Evolutionary conservation across 2,888 invertebrate species (phyloP).

Genomic region (Microchrysa polita): DNA sequence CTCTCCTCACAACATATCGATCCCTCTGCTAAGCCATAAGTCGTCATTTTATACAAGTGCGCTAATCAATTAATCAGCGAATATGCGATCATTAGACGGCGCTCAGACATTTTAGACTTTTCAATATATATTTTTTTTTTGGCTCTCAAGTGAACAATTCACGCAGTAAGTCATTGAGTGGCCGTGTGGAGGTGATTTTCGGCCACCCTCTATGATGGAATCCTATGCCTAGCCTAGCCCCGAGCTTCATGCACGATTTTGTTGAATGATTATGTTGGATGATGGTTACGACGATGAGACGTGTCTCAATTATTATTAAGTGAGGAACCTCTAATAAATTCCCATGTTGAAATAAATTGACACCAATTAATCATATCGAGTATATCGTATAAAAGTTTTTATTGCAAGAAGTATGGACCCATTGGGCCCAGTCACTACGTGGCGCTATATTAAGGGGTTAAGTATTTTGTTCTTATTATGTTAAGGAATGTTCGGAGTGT

Average conservation of each 20-base stretch:
- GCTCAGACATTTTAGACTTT: slow-evolving; percentile 3
- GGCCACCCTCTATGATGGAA: slow-evolving; percentile 5
- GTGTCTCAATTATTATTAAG: slow-evolving; percentile 42
- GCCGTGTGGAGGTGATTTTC: neutral
- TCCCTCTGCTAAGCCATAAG: neutral
- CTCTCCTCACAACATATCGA: neutral
- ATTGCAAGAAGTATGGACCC: no score
- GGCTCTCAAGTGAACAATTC: neutral
- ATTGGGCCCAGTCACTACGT: no score
- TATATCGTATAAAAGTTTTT: no score
- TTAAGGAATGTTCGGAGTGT: no score
- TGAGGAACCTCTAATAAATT: slow-evolving; percentile 38
- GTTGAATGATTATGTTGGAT: neutral
- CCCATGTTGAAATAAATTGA: slow-evolving; percentile 45
- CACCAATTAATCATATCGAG: slow-evolving; percentile 46
- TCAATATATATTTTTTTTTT: neutral
- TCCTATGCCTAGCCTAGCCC: no score
- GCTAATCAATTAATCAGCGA: slow-evolving; percentile 16
- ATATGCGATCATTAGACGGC: slow-evolving; percentile 13
- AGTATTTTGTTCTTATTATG: no score
- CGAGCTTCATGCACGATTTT: neutral
- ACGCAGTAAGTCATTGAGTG: neutral
- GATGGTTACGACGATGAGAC: slow-evolving; percentile 11
- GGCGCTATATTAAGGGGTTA: no score
- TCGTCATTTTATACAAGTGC: slow-evolving; percentile 8